Evolutionary conservation across 2,113 vertebrate species (phyloP), one percentile per base, ranked within the genome.

Genomic region (Silurus asotus): DNA sequence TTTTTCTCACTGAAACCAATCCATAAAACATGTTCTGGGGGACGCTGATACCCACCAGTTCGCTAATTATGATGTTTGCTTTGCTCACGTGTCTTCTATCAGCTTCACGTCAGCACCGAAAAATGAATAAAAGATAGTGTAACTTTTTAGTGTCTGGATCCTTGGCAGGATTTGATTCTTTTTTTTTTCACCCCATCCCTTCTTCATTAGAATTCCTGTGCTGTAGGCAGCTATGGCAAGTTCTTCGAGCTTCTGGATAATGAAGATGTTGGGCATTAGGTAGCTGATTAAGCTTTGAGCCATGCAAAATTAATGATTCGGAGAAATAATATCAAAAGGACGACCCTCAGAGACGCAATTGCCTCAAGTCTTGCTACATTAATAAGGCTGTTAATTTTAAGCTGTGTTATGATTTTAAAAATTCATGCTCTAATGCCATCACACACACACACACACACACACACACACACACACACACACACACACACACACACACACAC

Each of bases 221-320:
- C 90, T 87, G 92, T 90, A 84, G 84, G 85, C 84, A 83, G 88
- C 89, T 70, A 61, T 69, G 79, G 84, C 90, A 86, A 51, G 86
- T 88, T 91, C 28, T 89, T 67, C 25, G 81, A 84, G 62, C 67
- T 20, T 9, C 28, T 58, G 51, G 48, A 74, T 86, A 80, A 89
- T 89, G 82, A 91, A 86, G 82, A 89, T 80, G 75, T 69, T 64
- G 87, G 77, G 83, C 83, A 88, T 90, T 89, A 80, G 84, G 81
- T 89, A 83, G 90, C 89, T 84, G 92, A 94, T 93, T 93, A 93
- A 91, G 89, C 92, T 90, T 88, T 90, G 77, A 90, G 91, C 90
- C 64, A 89, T 94, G 91, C 90, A 94, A 93, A 93, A 93, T 94
- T 93, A 94, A 93, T 92, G 92, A 94, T 87, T 89, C 53, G 61